Conservation (phyloP, 1,140 invertebrate genomes). For the Zophobas atratus region DNA sequence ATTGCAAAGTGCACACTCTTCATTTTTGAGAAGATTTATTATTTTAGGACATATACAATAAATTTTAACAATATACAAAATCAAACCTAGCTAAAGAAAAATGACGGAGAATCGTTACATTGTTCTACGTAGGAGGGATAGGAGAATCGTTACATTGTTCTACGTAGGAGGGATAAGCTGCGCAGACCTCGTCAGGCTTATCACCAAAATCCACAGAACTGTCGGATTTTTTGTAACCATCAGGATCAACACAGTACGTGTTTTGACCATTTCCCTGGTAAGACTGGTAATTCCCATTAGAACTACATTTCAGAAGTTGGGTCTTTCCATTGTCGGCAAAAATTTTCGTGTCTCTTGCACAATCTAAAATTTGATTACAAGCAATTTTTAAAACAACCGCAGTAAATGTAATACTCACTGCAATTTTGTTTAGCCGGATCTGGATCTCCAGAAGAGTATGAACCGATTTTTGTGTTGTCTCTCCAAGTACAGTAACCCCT, state of each 20-base stretch:
- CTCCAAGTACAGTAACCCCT: slow-evolving; percentile 72
- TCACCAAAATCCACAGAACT: too few species aligned
- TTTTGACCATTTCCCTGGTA: slow-evolving; percentile 68
- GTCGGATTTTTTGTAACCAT: slow-evolving; percentile 68
- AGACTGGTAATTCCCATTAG: slow-evolving; percentile 71
- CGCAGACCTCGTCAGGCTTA: too few species aligned
- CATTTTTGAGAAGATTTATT: too few species aligned
- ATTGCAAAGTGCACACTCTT: too few species aligned
- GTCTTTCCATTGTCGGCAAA: slow-evolving; percentile 68
- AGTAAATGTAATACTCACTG: slow-evolving; percentile 69
- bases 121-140: too few species aligned
- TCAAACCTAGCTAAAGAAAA: too few species aligned
- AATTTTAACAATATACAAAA: too few species aligned
- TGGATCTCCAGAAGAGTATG: slow-evolving; percentile 66
- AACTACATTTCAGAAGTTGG: slow-evolving; percentile 67
- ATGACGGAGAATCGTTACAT: too few species aligned
- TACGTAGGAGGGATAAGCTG: too few species aligned
- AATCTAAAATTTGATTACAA: slow-evolving; percentile 67
- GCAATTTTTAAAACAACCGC: neutral
- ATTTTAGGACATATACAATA: too few species aligned
- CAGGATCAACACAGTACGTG: slow-evolving; percentile 71
- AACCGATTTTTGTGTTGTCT: slow-evolving; percentile 69
- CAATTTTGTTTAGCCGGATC: slow-evolving; percentile 69
- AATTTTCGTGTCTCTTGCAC: slow-evolving; percentile 70
- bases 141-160: too few species aligned